Base-by-base conservation (phyloP, 2,888 invertebrate species). In the Geotrupes spiniger region DNA sequence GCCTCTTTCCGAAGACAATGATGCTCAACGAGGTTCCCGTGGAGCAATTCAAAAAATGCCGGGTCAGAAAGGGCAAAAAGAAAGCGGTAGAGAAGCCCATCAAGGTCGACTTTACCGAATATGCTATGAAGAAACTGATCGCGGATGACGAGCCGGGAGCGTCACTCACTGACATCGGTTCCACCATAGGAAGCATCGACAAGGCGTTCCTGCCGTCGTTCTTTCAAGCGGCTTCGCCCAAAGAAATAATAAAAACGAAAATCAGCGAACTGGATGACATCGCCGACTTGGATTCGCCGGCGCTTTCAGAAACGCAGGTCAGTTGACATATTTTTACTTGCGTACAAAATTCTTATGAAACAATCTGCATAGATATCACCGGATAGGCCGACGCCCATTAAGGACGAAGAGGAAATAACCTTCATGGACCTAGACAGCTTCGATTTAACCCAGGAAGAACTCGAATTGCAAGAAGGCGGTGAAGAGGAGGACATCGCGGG, bases 291-390 rank as follows among this genome's bases (percentile, higher is more conserved):
- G 81, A 81, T 62, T 81, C 81, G 17, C 79, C 81, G 15, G 80
- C 79, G 63, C 74, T 81, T 56, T 80, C 80, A 33, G 80, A 80
- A 64, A 81, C 81, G 39, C 81, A 81, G 62, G 76, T 79, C 59
- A 72, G 75, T 42, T 33, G 27, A 10, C 15, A 8, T 11, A 29
- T n/a, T 25, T 6, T 49, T 29, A 11, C n/a, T 16, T 17, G n/a
- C 1, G n/a, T n/a, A n/a, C n/a, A n/a, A n/a, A n/a, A n/a, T n/a
- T n/a, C n/a, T n/a, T n/a, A n/a, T n/a, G n/a, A n/a, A n/a, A n/a
- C n/a, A n/a, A n/a, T n/a, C n/a, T n/a, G n/a, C n/a, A 2, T 25
- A 57, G 51, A 61, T 63, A 26, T 54, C 54, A 3, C 58, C 56
- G 9, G 54, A 55, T 12, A 39, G 54, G 28, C 62, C 58, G 0